phyloP scores from a whole-genome alignment of 2,113 vertebrate genomes.

The Amphilophus citrinellus region DNA sequence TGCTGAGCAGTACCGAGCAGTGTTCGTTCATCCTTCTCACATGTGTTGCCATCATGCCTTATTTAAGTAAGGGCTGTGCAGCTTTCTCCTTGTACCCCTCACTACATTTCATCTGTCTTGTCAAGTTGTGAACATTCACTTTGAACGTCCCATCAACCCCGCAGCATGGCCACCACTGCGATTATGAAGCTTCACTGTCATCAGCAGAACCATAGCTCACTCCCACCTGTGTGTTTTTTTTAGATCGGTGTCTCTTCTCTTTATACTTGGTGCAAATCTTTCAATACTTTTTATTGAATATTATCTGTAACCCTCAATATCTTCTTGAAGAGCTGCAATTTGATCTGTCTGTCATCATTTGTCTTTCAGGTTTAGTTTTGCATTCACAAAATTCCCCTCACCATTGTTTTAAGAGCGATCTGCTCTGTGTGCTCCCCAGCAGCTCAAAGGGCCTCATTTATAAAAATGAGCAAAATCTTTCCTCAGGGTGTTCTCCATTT shows the following conservation, averaged over 20 bases:
- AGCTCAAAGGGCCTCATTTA: neutral
- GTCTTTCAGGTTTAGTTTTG: neutral
- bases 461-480: neutral
- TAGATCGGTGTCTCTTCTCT: neutral
- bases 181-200: constrained; percentile 20
- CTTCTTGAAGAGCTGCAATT: neutral
- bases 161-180: constrained; percentile 43
- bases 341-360: constrained; percentile 5
- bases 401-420: neutral
- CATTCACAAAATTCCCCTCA: neutral
- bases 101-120: constrained; percentile 8
- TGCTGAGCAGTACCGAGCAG: neutral
- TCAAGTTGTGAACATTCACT: constrained; percentile 23
- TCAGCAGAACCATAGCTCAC: constrained; percentile 30
- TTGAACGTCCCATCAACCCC: constrained; percentile 35
- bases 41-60: constrained; percentile 64
- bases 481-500: neutral
- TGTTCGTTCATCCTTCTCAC: neutral
- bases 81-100: constrained; percentile 57
- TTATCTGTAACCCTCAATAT: neutral
- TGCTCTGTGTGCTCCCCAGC: neutral
- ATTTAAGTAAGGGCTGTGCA: constrained; percentile 70
- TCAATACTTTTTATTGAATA: neutral
- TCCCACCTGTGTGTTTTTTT: neutral
- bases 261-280: neutral